phyloP scores from a whole-genome alignment of 2,113 vertebrate species.

The Probosciger aterrimus region DNA sequence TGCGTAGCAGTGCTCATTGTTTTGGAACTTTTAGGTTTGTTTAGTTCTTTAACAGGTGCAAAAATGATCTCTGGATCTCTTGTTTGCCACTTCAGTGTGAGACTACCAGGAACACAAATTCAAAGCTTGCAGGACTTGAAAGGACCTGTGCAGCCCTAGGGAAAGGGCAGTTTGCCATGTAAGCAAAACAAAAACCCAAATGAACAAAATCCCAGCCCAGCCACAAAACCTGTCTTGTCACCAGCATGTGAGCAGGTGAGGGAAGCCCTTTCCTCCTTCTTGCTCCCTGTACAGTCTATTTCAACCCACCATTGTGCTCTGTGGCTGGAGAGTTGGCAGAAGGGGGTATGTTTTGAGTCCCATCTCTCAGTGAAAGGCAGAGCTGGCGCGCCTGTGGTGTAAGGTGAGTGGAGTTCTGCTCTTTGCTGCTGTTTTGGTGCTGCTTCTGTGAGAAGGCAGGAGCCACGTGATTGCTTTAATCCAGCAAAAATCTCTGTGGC shows the following conservation, averaged over 20 bases:
- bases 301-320: background rate
- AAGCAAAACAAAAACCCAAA: background rate
- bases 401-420: background rate
- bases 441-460: background rate
- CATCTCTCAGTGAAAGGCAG: background rate
- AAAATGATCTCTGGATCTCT: background rate
- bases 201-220: background rate
- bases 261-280: background rate
- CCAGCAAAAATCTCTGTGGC: background rate
- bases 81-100: background rate
- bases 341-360: background rate
- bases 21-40: background rate
- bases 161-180: background rate
- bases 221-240: background rate
- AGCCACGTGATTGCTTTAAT: background rate
- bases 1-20: background rate
- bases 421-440: background rate
- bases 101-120: background rate
- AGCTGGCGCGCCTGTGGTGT: background rate
- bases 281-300: background rate
- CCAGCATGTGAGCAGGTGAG: background rate
- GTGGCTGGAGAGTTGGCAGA: background rate
- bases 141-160: background rate
- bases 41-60: background rate
- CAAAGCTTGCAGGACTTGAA: background rate